Evolutionary conservation across 2,888 invertebrate genomes (phyloP), one percentile per base, ranked within the genome.

Genomic region (Standfussiana lucernea): DNA sequence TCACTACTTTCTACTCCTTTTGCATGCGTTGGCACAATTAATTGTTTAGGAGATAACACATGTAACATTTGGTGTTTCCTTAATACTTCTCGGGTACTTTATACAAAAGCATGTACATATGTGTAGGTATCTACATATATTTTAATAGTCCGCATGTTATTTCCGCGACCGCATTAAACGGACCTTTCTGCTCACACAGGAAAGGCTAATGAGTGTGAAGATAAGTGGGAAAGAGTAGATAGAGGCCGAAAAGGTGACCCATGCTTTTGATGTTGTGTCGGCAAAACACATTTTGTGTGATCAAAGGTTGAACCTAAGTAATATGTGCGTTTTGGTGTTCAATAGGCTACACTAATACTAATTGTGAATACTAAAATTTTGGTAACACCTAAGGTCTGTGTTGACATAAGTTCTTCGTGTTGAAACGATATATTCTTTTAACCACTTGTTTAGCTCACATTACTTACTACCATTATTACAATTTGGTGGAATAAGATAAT

Each of bases 181-280:
- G 62, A 82, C 83, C 74, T 66, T 67, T 85, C 74, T 85, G 85
- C 68, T 84, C 61, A 85, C 37, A 50, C 77, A 66, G 77, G 85
- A 85, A 85, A 70, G 67, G 59, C 45, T 84, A 85, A 84, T 85
- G 77, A 77, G 85, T 62, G 77, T 82, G 35, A 84, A 77, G 82
- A 82, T 77, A 75, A 82, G 72, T 77, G 56, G 82, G 15, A 66
- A 28, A 66, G 45, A 71, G 85, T 40, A 72, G 32, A 71, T 75
- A 40, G n/a, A 61, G 37, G 5, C 50, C 64, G 32, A 69, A 69
- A 66, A 45, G 59, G 47, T 68, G 71, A 75, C 85, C 82, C 71
- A 35, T 66, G 74, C 74, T 70, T 75, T 74, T 69, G 69, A 85
- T 82, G 77, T 72, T 45, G 50, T 69, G 68, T 69, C n/a, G 47